A percentile compares a stretch with the other conserved stretches of the same genome.
Evolutionary conservation across 2,113 vertebrate genomes (phyloP).

Genomic region (Mus pahari): DNA sequence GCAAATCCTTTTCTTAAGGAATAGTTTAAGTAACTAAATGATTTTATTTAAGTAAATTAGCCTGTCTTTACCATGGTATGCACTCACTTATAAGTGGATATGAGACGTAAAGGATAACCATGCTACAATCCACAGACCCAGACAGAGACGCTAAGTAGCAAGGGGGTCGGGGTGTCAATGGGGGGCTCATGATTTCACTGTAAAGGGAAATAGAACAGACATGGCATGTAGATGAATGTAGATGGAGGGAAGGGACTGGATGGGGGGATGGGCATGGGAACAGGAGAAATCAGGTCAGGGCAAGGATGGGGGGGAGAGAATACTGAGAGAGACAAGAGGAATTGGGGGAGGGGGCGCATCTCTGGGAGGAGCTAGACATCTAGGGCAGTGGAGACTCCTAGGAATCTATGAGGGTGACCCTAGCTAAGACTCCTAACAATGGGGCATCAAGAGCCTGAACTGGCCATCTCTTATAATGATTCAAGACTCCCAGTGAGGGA

Average conservation of each 20-base stretch:
- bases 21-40: neutral
- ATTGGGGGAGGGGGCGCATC: neutral
- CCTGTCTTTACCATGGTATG: neutral
- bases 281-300: neutral
- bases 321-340: neutral
- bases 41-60: constrained; percentile 37
- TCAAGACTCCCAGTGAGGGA: neutral
- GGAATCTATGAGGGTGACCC: neutral
- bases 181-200: neutral
- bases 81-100: neutral
- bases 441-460: neutral
- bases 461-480: neutral
- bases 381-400: neutral
- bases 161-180: too few species aligned
- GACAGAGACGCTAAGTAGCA: neutral
- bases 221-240: neutral
- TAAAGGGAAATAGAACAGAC: neutral
- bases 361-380: neutral
- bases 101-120: neutral
- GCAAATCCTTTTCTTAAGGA: neutral
- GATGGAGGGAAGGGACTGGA: neutral
- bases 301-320: neutral
- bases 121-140: neutral
- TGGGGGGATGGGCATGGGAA: neutral
- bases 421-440: neutral